phyloP scores from a whole-genome alignment of 2,888 invertebrate genomes.

The Polydrusus tereticollis region DNA sequence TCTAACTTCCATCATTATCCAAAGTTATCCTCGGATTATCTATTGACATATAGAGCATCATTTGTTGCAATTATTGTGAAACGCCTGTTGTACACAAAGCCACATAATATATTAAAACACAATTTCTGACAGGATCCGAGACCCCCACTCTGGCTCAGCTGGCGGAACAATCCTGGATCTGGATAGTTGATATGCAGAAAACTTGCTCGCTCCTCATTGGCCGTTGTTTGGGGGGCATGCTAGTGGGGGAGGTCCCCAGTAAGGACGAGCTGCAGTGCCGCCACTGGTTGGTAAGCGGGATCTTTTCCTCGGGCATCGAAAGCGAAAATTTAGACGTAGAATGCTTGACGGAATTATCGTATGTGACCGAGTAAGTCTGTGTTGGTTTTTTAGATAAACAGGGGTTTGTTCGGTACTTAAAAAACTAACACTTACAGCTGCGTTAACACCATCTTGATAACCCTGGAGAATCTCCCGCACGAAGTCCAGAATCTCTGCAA shows the following conservation, averaged over 20 bases:
- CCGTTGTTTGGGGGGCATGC: constrained; percentile 71
- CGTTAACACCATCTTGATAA: constrained; percentile 50
- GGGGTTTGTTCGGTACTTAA: neutral
- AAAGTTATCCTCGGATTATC: no score
- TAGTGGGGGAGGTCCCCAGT: constrained; percentile 68
- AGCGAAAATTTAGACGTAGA: constrained; percentile 51
- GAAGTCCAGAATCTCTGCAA: constrained; percentile 58
- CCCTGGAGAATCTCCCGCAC: constrained; percentile 54
- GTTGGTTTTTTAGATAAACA: no score
- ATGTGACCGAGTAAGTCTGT: constrained; percentile 44
- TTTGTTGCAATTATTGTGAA: no score
- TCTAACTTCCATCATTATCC: no score
- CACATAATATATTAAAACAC: constrained; percentile 14
- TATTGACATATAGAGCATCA: no score
- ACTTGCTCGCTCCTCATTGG: constrained; percentile 74
- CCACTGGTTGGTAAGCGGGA: constrained; percentile 67
- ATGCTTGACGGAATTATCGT: constrained; percentile 51
- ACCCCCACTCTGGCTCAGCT: constrained; percentile 69
- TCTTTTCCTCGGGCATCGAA: constrained; percentile 64
- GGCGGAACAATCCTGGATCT: constrained; percentile 69
- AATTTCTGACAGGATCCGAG: constrained; percentile 64
- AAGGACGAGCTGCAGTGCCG: constrained; percentile 66
- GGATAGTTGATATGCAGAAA: constrained; percentile 74
- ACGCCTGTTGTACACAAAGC: no score
- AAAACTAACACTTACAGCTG: constrained; percentile 7